phyloP scores from a whole-genome alignment of 2,113 vertebrate species.

The Psephotus haematonotus region DNA sequence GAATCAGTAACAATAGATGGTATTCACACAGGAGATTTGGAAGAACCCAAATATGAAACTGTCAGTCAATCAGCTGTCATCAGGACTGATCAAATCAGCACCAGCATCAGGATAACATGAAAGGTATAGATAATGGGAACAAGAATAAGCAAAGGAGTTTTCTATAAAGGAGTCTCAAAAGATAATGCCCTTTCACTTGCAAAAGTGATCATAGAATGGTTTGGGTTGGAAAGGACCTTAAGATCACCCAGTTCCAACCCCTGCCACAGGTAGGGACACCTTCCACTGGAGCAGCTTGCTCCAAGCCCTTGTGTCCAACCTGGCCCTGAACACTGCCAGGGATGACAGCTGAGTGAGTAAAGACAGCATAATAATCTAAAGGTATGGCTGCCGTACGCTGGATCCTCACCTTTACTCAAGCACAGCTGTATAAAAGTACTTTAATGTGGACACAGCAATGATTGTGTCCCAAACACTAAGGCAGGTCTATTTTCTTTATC shows the following conservation, averaged over 20 bases:
- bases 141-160: neutral
- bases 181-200: neutral
- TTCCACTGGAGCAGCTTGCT: neutral
- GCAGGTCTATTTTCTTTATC: neutral
- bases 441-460: neutral
- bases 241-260: neutral
- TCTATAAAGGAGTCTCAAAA: neutral
- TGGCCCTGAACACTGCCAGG: neutral
- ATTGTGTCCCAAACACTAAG: accelerated
- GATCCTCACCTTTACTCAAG: neutral
- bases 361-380: neutral
- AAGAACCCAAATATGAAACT: neutral
- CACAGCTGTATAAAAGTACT: neutral
- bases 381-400: neutral
- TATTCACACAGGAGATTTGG: neutral
- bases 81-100: neutral
- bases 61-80: neutral
- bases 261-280: neutral
- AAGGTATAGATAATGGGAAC: neutral
- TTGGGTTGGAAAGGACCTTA: neutral
- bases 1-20: neutral
- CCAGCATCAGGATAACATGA: neutral
- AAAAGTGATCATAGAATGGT: neutral
- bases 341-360: neutral
- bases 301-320: neutral